Evolutionary conservation across 2,888 invertebrate genomes (phyloP), one percentile per base, ranked within the genome.

Genomic region (Globia sparganii): DNA sequence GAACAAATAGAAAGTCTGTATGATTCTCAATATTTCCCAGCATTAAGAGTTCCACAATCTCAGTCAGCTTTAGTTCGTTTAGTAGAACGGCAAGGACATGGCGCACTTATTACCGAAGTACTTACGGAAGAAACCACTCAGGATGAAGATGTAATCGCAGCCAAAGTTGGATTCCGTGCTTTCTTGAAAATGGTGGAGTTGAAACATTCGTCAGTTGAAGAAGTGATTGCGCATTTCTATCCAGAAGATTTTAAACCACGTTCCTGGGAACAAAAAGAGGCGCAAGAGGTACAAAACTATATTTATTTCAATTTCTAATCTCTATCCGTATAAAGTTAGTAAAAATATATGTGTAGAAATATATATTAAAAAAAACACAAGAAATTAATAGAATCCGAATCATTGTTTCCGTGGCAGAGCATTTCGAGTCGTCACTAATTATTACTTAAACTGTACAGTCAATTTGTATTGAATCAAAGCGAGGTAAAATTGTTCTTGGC

Each of bases 101-200:
- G 98, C 1, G 97, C 98, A 0, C 94, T 99, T 40, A 98, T 99
- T 78, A 97, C 98, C 0, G 98, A 98, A 93, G 98, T 98, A 70
- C 96, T 98, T 71, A 98, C 98, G 0, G 98, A 98, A 94, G 98
- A 98, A 92, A 98, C 98, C 0, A 97, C 98, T 1, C 97, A 98
- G 72, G 98, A 98, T 91, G 98, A 98, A 92, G 97, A 97, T 75
- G 95, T 97, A 37, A 97, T 98, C 37, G 98, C 98, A 6, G 98
- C 98, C 0, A 98, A 98, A 72, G 98, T 98, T 71, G 98, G 98
- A 21, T 98, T 99, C 94, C 97, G 98, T 85, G 98, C 99, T 11
- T 98, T 99, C 93, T 98, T 99, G 96, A 97, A 97, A 90, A 98
- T 99, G 98, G 97, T 99, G 15, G 98, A 98, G 91, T 96, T 98